Base-by-base conservation (phyloP, 1,140 invertebrate genomes). In the Antheraea pernyi region DNA sequence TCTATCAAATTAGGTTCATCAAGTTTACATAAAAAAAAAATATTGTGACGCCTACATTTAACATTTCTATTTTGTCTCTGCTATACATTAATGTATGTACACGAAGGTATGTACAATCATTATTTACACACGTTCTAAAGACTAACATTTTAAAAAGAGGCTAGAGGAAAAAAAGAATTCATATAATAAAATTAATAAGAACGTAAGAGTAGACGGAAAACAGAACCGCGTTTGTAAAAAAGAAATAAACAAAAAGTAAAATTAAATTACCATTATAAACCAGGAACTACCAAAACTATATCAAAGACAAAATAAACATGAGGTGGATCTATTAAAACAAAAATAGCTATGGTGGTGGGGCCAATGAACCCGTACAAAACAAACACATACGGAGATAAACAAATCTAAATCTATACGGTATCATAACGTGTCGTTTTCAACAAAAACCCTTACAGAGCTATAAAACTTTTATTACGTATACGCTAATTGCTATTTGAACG, bases 231-330 rank as follows among this genome's bases (percentile, higher is more conserved):
- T 13, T 53, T 10, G 16, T 13, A n/a, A 53, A 53, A 53, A 42
- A 42, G 11, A 42, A 42, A 53, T 16, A 53, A 13, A 6, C 46
- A 13, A 53, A 53, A 16, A 13, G 46, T 42, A 16, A 53, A 53
- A 13, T 16, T 13, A 53, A 53, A 53, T 16, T 53, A 53, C 11
- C 46, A 53, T 53, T 53, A 53, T 53, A 53, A 16, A 53, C 16
- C 46, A 53, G 46, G 16, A 53, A 53, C 11, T 53, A 53, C 46
- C 46, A n/a, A 53, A 53, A 53, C 46, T 53, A 53, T 53, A 53
- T 53, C 46, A 53, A 53, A 53, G 46, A 53, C 46, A 53, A 53
- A 53, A 53, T 53, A 53, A 53, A 53, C 46, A 53, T 11, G 16
- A 53, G 46, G 16, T 53, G 16, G 46, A 53, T 53, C 46, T 53